Evolutionary conservation across 2,888 invertebrate species (phyloP).

Genomic region (Lasius fuliginosus): DNA sequence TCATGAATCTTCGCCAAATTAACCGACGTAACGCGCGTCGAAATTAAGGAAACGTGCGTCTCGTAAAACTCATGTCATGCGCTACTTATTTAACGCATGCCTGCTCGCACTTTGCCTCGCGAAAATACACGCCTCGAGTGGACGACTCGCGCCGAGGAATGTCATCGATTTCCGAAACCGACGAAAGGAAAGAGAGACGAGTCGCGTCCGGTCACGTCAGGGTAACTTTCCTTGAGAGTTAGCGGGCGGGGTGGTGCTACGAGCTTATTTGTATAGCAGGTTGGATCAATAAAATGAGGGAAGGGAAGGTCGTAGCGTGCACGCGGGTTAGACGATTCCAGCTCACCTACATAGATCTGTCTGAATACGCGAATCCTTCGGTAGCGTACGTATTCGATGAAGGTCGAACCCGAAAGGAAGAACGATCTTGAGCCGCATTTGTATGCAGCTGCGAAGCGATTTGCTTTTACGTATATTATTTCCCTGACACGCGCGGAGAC

Average conservation of each 20-base stretch:
- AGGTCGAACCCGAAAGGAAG: slow-evolving; percentile 66
- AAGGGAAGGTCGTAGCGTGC: slow-evolving; percentile 83
- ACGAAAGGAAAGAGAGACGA: neutral
- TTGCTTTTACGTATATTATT: slow-evolving; percentile 28
- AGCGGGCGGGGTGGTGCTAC: slow-evolving; percentile 75
- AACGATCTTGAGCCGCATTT: slow-evolving; percentile 42
- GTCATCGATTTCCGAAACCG: slow-evolving; percentile 43
- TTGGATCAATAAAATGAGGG: slow-evolving; percentile 85
- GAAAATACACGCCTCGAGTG: neutral
- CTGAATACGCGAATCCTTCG: slow-evolving; percentile 75
- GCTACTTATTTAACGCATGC: slow-evolving; percentile 17
- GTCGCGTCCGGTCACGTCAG: slow-evolving; percentile 58
- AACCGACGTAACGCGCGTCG: neutral
- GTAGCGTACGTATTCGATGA: slow-evolving; percentile 59
- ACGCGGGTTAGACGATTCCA: slow-evolving; percentile 80
- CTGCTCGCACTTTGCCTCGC: neutral
- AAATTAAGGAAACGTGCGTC: slow-evolving; percentile 14
- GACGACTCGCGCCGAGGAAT: neutral
- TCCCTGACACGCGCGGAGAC: neutral
- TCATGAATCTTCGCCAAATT: slow-evolving; percentile 2
- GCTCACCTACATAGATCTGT: slow-evolving; percentile 77
- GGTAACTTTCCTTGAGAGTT: slow-evolving; percentile 77
- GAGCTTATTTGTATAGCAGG: slow-evolving; percentile 84
- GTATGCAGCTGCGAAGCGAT: slow-evolving; percentile 19
- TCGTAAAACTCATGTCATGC: slow-evolving; percentile 14